Conservation (phyloP, 2,113 vertebrate genomes). For the Myotis yumanensis region DNA sequence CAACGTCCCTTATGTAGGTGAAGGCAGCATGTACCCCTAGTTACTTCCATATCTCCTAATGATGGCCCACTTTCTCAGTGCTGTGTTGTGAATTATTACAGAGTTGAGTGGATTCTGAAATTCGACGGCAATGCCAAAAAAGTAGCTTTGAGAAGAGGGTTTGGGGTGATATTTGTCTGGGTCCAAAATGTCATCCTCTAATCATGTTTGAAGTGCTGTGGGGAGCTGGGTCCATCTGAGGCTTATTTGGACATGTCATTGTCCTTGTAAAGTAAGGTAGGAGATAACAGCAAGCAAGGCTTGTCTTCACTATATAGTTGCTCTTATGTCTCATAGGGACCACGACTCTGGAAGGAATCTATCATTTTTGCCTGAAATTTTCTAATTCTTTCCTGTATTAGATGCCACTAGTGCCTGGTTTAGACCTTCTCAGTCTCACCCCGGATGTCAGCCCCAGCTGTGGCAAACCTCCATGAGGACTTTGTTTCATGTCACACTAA, state of each 20-base stretch:
- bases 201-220: background rate
- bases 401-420: background rate
- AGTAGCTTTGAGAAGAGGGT: background rate
- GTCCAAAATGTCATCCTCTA: conserved; percentile 1
- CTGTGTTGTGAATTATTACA: background rate
- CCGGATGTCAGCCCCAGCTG: background rate
- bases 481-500: background rate
- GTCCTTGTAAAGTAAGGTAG: background rate
- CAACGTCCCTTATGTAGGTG: background rate
- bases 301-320: background rate
- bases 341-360: background rate
- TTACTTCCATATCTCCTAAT: background rate
- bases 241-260: background rate
- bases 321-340: background rate
- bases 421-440: background rate
- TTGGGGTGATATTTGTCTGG: background rate
- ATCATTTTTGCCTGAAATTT: conserved; percentile 17
- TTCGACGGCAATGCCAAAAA: background rate
- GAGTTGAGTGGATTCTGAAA: background rate
- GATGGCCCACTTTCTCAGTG: background rate
- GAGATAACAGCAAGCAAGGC: background rate
- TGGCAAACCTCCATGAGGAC: background rate
- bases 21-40: background rate
- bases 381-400: background rate
- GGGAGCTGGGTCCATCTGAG: background rate